Percentiles rank a stretch among this genome's conserved stretches.
These are phyloP conservation scores for Atta texana DNA, from an alignment of 1,140 invertebrate species.

Conservation along the genomic window DNA sequence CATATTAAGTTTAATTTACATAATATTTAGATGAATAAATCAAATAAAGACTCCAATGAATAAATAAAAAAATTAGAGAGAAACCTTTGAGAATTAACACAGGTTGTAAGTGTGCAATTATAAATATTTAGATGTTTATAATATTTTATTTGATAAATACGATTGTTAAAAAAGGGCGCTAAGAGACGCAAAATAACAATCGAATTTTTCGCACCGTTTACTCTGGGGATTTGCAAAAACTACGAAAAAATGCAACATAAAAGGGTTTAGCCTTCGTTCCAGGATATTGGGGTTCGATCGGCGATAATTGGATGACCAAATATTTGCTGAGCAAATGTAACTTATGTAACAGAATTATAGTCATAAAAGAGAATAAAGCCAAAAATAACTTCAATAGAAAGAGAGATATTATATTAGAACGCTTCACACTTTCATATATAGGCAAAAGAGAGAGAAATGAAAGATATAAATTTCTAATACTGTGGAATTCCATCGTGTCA, in stretches of 20 bases:
- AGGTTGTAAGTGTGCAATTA: too few relatives aligned
- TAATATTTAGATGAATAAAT: too few relatives aligned
- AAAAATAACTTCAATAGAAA: neutral
- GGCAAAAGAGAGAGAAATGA: neutral
- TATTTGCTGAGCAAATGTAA: conserved; percentile 55
- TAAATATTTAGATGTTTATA: neutral
- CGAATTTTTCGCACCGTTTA: neutral
- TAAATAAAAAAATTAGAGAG: too few relatives aligned
- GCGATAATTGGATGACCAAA: conserved; percentile 67
- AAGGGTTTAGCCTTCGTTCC: conserved; percentile 19
- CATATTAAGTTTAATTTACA: neutral
- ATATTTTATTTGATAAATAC: neutral
- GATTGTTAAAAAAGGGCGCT: neutral
- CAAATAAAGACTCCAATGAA: too few relatives aligned
- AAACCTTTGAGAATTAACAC: too few relatives aligned
- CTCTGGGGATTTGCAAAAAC: conserved; percentile 28
- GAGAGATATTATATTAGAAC: conserved; percentile 8
- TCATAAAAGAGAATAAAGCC: neutral
- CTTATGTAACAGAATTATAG: conserved; percentile 43
- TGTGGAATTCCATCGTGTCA: conserved; percentile 15
- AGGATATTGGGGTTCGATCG: neutral
- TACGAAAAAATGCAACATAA: conserved; percentile 1
- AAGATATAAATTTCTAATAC: conserved; percentile 44
- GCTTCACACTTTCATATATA: neutral
- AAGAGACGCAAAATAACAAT: conserved; percentile 2